Conservation (phyloP, 2,888 invertebrate species). For the Phaedon cochleariae region DNA sequence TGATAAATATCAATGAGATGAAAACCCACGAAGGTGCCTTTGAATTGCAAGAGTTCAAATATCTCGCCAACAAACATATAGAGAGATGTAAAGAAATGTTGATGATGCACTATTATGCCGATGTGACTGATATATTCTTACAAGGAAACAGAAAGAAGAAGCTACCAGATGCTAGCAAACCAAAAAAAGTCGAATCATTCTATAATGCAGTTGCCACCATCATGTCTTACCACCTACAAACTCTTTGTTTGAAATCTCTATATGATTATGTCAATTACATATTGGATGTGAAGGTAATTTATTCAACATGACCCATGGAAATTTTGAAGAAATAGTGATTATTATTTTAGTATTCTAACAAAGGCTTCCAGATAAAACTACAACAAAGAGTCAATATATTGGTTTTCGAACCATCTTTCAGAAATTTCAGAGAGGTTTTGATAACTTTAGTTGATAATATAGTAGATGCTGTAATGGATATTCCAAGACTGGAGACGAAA, state of each 20-base stretch:
- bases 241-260: constrained; percentile 81
- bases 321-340: not conserved
- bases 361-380: constrained; percentile 74
- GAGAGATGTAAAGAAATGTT: constrained; percentile 74
- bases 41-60: constrained; percentile 72
- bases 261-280: constrained; percentile 80
- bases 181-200: constrained; percentile 75
- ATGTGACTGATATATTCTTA: constrained; percentile 70
- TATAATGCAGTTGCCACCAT: constrained; percentile 86
- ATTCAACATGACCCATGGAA: too few relatives aligned
- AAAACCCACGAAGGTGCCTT: constrained; percentile 70
- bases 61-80: constrained; percentile 67
- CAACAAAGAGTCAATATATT: constrained; percentile 69
- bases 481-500: constrained; percentile 83
- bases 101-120: constrained; percentile 71
- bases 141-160: constrained; percentile 74
- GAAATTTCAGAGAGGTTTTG: constrained; percentile 76
- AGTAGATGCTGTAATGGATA: constrained; percentile 73
- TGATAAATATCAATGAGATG: constrained; percentile 69
- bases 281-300: constrained; percentile 75
- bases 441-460: constrained; percentile 78
- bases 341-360: constrained; percentile 68
- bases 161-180: constrained; percentile 73
- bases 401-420: constrained; percentile 78
- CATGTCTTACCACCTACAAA: constrained; percentile 89